Evolutionary conservation across 2,113 vertebrate genomes (phyloP), one percentile per base, ranked within the genome.

Genomic region (Odobenus rosmarus): DNA sequence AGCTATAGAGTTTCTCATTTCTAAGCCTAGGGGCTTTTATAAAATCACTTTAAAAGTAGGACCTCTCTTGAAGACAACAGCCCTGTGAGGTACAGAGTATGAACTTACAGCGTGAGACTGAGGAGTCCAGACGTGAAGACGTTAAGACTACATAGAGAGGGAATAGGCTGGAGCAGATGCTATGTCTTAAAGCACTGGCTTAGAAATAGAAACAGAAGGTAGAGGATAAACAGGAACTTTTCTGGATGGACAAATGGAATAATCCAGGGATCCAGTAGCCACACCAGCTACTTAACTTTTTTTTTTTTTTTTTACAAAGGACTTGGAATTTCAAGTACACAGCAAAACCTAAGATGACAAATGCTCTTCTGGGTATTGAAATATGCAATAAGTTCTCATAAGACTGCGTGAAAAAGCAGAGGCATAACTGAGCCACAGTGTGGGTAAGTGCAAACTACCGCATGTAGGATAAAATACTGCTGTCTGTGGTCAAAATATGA

Each of bases 191-290:
- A 97, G 76, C 42, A 31, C 0, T 80, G 89, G 61, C 55, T 95
- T 92, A 93, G 89, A 77, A 90, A 91, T 13, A 84, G 96, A 96
- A 96, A 93, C 86, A 96, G 93, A 97, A 89, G 93, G 36, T 36
- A 86, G n/a, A 93, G 69, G 49, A 87, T 89, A 80, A 97, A 97
- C 21, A 93, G 80, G 55, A 94, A 87, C 77, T 97, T 86, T 77
- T 94, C 92, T 83, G 67, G 89, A 67, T 72, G 26, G 80, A 97
- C 82, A 92, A 97, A 64, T 93, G 69, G 91, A 81, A 97, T 88
- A 97, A 96, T 92, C 74, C 62, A 59, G 51, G 80, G 74, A 69
- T 95, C 79, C 77, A 83, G 36, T 26, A 81, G 96, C 95, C 93
- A 67, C 12, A 93, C 10, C 74, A 97, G 83, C 51, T 93, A 93